phyloP scores from a whole-genome alignment of 2,113 vertebrate species.

The Apus apus region DNA sequence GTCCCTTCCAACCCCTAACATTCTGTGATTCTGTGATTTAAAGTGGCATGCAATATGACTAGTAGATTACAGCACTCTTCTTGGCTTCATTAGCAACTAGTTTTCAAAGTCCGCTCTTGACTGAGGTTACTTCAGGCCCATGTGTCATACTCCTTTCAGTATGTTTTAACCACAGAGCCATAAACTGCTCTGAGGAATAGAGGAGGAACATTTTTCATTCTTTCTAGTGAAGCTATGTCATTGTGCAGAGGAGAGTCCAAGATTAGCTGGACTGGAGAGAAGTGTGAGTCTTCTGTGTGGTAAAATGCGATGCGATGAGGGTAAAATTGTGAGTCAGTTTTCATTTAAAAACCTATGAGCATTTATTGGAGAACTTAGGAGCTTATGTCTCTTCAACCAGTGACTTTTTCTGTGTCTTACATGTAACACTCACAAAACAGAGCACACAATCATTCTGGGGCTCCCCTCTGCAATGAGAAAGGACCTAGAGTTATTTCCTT shows the following conservation, averaged over 20 bases:
- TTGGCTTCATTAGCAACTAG: background rate
- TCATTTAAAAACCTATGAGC: background rate
- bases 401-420: background rate
- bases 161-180: constrained; percentile 29
- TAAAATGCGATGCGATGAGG: background rate
- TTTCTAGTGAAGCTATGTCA: background rate
- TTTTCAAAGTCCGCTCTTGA: background rate
- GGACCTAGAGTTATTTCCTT: background rate
- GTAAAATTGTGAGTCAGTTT: background rate
- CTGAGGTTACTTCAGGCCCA: background rate
- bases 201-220: background rate
- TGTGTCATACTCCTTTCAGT: background rate
- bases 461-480: background rate
- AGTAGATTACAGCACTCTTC: background rate
- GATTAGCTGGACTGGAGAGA: background rate
- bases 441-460: background rate
- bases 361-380: background rate
- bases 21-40: background rate
- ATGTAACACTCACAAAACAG: background rate
- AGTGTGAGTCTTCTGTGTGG: background rate
- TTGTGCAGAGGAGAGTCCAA: background rate
- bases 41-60: background rate
- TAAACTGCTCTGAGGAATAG: background rate
- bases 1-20: no score
- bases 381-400: background rate